These are phyloP conservation scores for Oceanodroma leucorhoa DNA, from an alignment of 2,797 vertebrate genomes.

Conservation along the genomic window DNA sequence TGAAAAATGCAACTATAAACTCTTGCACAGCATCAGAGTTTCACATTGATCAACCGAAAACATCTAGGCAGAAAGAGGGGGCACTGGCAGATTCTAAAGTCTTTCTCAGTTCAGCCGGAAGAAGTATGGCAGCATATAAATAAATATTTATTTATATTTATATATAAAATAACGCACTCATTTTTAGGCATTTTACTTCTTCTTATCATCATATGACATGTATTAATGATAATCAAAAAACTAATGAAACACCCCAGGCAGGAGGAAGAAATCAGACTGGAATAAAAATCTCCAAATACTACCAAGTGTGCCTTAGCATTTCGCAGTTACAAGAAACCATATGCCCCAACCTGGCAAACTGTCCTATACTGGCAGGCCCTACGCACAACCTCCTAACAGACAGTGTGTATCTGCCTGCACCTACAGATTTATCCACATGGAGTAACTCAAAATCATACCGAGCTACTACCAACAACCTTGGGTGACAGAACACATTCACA, in stretches of 20 bases:
- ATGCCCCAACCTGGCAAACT: neutral
- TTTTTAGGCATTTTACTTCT: neutral
- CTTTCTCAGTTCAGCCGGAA: neutral
- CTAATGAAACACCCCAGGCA: neutral
- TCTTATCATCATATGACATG: accelerated
- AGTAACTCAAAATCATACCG: neutral
- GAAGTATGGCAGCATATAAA: neutral
- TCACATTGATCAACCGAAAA: neutral
- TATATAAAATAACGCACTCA: neutral
- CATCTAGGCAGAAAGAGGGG: neutral
- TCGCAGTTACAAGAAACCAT: neutral
- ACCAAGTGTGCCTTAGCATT: neutral
- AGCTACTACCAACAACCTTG: neutral
- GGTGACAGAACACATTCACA: neutral
- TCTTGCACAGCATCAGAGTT: neutral
- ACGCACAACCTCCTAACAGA: accelerated
- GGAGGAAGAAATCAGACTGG: neutral
- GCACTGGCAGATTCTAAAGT: neutral
- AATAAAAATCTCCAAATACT: neutral
- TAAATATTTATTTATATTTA: no score
- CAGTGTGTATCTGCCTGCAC: neutral
- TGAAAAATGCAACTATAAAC: neutral
- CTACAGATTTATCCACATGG: neutral
- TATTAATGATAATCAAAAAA: neutral
- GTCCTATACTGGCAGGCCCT: neutral